A percentile compares a stretch with the other conserved stretches of the same genome.
Conservation (phyloP, 2,113 vertebrate species). For the Nipponia nippon region DNA sequence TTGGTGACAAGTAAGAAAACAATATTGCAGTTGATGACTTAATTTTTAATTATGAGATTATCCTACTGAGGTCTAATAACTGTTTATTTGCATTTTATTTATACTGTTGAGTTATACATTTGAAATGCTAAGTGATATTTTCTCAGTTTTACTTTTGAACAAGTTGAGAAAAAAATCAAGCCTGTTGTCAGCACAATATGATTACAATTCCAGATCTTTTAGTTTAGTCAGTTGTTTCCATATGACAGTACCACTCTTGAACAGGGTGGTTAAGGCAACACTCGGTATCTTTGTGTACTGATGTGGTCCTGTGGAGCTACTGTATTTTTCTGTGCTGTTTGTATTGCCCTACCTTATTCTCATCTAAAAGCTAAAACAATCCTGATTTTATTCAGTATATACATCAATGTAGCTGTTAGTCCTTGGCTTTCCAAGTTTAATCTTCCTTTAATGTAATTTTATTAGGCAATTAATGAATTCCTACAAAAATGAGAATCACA, state of each 20-base stretch:
- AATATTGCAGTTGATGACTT: neutral
- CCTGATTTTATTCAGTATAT: neutral
- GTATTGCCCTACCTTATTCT: neutral
- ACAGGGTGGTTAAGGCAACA: neutral
- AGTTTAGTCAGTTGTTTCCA: neutral
- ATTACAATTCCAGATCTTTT: neutral
- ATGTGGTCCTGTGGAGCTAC: neutral
- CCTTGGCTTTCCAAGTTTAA: neutral
- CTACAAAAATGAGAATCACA: neutral
- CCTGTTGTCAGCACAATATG: too few species aligned
- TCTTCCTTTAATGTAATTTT: neutral
- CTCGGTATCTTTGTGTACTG: neutral
- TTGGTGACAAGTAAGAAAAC: conserved; percentile 67
- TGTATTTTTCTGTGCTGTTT: neutral
- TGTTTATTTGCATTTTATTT: neutral
- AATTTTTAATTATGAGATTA: neutral
- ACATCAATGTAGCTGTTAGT: neutral
- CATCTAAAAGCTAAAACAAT: neutral
- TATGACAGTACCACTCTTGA: neutral
- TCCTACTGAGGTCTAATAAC: neutral
- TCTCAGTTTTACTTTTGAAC: neutral
- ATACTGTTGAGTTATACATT: neutral
- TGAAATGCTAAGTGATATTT: neutral
- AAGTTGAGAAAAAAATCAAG: neutral
- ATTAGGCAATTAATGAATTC: neutral